Conservation (phyloP, 2,113 vertebrate genomes). For the Psittacula cyanocephala region DNA sequence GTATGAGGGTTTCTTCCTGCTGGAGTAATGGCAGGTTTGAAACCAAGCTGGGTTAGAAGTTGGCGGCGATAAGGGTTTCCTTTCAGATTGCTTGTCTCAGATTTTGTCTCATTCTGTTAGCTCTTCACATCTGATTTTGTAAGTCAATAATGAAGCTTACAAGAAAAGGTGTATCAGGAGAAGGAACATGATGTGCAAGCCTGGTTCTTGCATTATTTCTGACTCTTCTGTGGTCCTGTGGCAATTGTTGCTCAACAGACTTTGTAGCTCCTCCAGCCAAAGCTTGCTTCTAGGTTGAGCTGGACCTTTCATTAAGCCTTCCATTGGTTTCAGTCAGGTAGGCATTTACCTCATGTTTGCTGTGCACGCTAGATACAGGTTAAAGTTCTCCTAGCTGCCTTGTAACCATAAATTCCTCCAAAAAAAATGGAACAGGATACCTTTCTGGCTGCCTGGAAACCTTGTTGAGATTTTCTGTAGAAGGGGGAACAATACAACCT, state of each 20-base stretch:
- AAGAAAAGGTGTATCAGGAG: background rate
- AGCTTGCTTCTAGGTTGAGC: background rate
- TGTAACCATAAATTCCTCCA: background rate
- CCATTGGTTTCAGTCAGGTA: background rate
- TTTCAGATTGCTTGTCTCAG: background rate
- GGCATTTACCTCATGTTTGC: background rate
- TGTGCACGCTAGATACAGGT: background rate
- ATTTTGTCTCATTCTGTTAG: background rate
- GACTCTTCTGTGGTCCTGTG: background rate
- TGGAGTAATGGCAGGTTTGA: background rate
- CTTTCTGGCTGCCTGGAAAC: conserved; percentile 22
- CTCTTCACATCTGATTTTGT: background rate
- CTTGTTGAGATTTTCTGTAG: background rate
- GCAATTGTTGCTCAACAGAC: background rate
- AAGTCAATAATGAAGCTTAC: background rate
- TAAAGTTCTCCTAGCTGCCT: background rate
- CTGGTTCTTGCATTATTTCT: background rate
- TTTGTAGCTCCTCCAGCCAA: background rate
- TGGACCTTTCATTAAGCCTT: background rate
- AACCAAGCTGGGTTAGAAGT: background rate
- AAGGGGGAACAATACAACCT: conserved; percentile 32
- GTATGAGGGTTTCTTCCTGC: background rate
- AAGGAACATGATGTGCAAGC: background rate
- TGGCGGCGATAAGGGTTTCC: background rate
- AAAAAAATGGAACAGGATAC: conserved; percentile 2